Percentiles rank a stretch among this genome's conserved stretches.
These are phyloP conservation scores for Zaprionus tsacasi DNA, from an alignment of 1,140 invertebrate genomes.

Conservation along the genomic window DNA sequence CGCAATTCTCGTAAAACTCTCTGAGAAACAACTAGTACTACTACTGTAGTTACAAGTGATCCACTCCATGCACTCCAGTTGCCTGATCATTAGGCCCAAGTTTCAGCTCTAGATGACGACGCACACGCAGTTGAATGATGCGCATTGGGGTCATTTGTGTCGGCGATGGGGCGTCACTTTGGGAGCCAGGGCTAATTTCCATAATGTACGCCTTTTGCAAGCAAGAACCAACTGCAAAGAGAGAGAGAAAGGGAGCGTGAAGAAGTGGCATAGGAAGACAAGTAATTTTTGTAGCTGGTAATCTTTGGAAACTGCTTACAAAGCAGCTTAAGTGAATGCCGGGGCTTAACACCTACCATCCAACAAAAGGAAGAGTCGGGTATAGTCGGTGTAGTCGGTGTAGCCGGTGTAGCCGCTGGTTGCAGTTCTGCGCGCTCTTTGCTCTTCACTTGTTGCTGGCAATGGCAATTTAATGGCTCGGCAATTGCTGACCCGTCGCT, in stretches of 20 bases:
- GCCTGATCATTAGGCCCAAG: not conserved
- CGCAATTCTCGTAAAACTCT: constrained; percentile 60
- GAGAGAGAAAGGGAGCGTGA: not conserved
- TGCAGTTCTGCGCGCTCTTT: not conserved
- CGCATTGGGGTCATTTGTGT: constrained; percentile 64
- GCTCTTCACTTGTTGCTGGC: constrained; percentile 53
- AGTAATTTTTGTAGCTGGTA: constrained; percentile 38
- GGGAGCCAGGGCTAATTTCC: constrained; percentile 70
- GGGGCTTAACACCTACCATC: constrained; percentile 51
- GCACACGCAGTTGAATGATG: constrained; percentile 61
- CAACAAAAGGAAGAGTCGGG: constrained; percentile 4
- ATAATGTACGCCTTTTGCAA: constrained; percentile 52
- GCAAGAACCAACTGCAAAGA: constrained; percentile 31
- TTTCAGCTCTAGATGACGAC: constrained; percentile 27
- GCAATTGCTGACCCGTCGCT: constrained; percentile 71
- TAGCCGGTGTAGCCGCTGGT: not conserved
- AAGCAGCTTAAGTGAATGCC: constrained; percentile 59
- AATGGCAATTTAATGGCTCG: constrained; percentile 72
- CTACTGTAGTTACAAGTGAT: constrained; percentile 54
- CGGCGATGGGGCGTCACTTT: constrained; percentile 72
- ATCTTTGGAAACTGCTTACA: constrained; percentile 20
- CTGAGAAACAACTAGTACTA: constrained; percentile 2
- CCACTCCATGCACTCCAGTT: not conserved
- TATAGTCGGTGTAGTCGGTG: not conserved
- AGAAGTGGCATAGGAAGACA: not conserved